phyloP scores from a whole-genome alignment of 2,888 invertebrate species.

The Microctonus aethiopoides region DNA sequence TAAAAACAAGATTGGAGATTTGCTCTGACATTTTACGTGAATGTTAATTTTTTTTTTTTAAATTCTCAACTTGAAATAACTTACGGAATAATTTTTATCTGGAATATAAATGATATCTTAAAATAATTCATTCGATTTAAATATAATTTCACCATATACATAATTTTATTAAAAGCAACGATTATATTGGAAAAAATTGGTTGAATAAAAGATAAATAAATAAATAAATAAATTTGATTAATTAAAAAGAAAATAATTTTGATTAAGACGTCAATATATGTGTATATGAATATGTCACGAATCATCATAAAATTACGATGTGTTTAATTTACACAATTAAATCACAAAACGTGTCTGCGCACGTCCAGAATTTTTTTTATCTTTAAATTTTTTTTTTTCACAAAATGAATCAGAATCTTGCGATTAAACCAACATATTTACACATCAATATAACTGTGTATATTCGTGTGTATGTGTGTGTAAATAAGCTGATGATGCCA shows the following conservation, averaged over 20 bases:
- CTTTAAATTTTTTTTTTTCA: too few species aligned
- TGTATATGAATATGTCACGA: conserved; percentile 39
- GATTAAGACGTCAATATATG: conserved; percentile 1
- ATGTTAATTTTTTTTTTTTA: background rate
- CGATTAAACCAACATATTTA: background rate
- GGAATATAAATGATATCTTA: background rate
- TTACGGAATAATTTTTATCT: background rate
- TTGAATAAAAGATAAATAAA: background rate
- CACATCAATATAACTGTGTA: background rate
- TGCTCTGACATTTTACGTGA: background rate
- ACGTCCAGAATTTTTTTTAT: too few species aligned
- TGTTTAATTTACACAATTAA: conserved; percentile 46
- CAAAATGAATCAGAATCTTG: conserved; percentile 38
- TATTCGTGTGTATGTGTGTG: background rate
- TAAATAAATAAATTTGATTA: background rate
- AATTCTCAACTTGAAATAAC: background rate
- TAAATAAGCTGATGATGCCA: too few species aligned
- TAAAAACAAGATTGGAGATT: background rate
- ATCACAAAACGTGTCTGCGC: conserved; percentile 42
- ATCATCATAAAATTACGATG: conserved; percentile 42
- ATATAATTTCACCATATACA: background rate
- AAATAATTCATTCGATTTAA: background rate
- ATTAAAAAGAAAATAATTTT: background rate
- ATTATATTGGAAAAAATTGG: background rate
- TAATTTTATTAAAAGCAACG: background rate